Base-by-base conservation (phyloP, 2,797 vertebrate species). In the Philypnodon macrostomus region DNA sequence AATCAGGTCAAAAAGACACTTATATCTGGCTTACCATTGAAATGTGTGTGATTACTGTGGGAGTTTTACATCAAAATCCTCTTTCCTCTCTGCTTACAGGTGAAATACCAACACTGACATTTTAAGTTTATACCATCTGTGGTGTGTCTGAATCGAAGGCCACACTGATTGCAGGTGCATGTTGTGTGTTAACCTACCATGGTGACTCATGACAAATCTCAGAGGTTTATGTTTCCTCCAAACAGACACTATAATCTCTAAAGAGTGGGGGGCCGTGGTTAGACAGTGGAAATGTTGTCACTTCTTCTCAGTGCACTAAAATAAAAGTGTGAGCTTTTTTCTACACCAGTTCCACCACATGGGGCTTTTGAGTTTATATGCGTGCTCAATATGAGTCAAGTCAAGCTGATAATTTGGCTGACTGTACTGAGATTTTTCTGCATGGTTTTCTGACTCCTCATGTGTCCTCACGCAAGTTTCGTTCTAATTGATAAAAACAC, bases 151-250 rank as follows among this genome's bases (percentile, higher is more conserved):
- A 17, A 9, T 47, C 2, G 54, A 23, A 57, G 14, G 10, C 24
- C 2, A 15, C 12, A 3, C 13, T 14, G 32, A 30, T 17, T 62
- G 33, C 47, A 41, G 27, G 72, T 48, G 60, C 55, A 52, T 54
- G 36, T 44, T 5, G 8, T 37, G 31, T 73, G 70, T 72, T 59
- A 58, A 59, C 47, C 48, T 61, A 69, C 58, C 67, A 70, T 67
- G 74, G 58, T 73, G 69, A 79, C 57, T 81, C 61, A 82, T 75
- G 69, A 79, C 76, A 89, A 89, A 89, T 88, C 87, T 87, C 88
- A 85, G 87, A 85, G 87, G 79, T 75, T 85, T 77, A 68, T 77
- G 67, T 65, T 58, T 52, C 23, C 51, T 62, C 62, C 49, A 31
- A 46, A 5, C 70, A 67, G 53, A 66, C 32, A 62, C 35, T 42